Evolutionary conservation across 1,140 invertebrate genomes (phyloP).

Genomic region (Bombus turneri): DNA sequence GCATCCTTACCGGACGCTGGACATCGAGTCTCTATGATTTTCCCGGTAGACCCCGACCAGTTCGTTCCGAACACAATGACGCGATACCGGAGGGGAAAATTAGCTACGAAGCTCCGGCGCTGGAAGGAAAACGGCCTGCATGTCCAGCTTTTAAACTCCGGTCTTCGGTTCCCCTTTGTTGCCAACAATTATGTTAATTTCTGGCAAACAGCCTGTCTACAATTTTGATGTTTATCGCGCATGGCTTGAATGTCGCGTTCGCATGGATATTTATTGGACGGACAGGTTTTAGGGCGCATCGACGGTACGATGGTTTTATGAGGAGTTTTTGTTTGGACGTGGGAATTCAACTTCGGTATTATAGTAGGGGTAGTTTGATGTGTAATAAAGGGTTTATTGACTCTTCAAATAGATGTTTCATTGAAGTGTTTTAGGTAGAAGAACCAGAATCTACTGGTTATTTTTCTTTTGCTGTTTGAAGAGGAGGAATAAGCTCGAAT

Average conservation of each 20-base stretch:
- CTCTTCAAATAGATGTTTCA: not conserved
- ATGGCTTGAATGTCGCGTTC: not conserved
- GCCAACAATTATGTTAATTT: slow-evolving; percentile 36
- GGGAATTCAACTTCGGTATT: not conserved
- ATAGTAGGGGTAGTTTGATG: not conserved
- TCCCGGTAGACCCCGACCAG: slow-evolving; percentile 18
- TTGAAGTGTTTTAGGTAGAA: not conserved
- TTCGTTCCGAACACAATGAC: slow-evolving; percentile 33
- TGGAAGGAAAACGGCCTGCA: slow-evolving; percentile 22
- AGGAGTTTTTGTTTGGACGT: not conserved
- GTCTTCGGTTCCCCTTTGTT: slow-evolving; percentile 5
- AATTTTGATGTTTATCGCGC: slow-evolving; percentile 3
- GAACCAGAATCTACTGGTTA: too few species aligned
- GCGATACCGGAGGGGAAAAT: slow-evolving; percentile 29
- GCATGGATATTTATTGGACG: not conserved
- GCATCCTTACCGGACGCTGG: slow-evolving; percentile 37
- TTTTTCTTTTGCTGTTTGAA: too few species aligned
- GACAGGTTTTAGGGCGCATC: too few species aligned
- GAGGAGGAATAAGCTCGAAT: too few species aligned
- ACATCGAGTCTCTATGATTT: slow-evolving; percentile 52
- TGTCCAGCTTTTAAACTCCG: not conserved
- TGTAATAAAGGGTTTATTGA: not conserved
- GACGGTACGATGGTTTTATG: not conserved
- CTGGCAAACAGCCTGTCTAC: not conserved
- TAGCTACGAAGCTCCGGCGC: slow-evolving; percentile 16